Percentiles rank a stretch among this genome's conserved stretches.
These are phyloP conservation scores for Exocentrus adspersus DNA, from an alignment of 2,888 invertebrate genomes.

Conservation along the genomic window DNA sequence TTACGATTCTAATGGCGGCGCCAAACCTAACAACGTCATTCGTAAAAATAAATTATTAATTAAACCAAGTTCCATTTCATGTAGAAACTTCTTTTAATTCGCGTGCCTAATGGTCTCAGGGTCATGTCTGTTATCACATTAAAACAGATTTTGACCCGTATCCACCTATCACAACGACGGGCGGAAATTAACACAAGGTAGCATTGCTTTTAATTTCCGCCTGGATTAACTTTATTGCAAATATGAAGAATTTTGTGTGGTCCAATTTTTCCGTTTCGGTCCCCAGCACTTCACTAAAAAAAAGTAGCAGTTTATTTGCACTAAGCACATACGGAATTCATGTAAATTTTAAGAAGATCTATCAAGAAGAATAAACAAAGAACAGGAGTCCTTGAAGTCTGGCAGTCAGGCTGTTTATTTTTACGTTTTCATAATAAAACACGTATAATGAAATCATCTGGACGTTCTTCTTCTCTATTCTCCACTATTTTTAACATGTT, in stretches of 20 bases:
- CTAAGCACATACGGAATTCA: not conserved
- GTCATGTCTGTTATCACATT: not conserved
- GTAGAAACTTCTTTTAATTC: not conserved
- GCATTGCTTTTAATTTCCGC: not conserved
- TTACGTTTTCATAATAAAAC: constrained; percentile 13
- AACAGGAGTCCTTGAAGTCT: not conserved
- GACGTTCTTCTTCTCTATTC: constrained; percentile 11
- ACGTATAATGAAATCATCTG: constrained; percentile 2
- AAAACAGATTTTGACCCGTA: not conserved
- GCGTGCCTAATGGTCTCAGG: not conserved
- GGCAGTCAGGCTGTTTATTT: constrained; percentile 14
- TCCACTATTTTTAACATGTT: constrained; percentile 15
- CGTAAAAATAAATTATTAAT: constrained; percentile 1
- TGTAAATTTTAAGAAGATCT: not conserved
- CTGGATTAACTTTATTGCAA: no score
- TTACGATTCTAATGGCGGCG: not conserved
- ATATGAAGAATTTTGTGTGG: no score
- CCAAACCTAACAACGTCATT: not conserved
- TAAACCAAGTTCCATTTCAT: not conserved
- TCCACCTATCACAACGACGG: not conserved
- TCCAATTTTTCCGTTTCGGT: no score
- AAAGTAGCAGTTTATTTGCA: no score
- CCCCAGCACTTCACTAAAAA: no score
- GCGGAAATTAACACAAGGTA: not conserved
- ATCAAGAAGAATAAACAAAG: not conserved